phyloP scores from a whole-genome alignment of 2,113 vertebrate genomes.

The Pelmatolapia mariae region DNA sequence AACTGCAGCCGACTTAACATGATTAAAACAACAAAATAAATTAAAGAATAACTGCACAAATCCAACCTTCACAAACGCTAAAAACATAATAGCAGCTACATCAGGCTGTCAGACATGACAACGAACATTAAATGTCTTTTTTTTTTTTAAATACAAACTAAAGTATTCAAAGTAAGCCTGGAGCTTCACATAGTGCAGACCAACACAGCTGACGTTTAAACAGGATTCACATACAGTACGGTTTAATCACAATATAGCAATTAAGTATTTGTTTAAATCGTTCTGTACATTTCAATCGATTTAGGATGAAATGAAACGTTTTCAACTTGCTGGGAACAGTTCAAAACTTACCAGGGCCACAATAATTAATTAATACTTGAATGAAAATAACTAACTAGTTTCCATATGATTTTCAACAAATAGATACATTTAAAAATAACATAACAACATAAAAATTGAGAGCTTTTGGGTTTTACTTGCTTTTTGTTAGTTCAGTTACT shows the following conservation, averaged over 20 bases:
- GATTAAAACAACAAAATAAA: background rate
- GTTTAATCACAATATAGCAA: background rate
- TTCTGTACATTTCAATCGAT: background rate
- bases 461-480: background rate
- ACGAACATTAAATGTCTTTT: background rate
- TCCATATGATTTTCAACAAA: background rate
- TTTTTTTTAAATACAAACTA: background rate
- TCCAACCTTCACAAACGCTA: background rate
- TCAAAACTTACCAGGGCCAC: background rate
- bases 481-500: background rate
- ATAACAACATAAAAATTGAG: background rate
- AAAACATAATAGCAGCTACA: background rate
- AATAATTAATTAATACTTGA: background rate
- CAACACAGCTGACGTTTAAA: background rate
- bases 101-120: background rate
- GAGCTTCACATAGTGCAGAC: background rate
- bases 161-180: background rate
- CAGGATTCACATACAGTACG: background rate
- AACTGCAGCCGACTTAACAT: background rate
- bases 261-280: background rate
- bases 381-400: background rate
- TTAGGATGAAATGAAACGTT: background rate
- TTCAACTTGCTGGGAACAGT: background rate
- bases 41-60: background rate
- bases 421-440: background rate